Conservation (phyloP, 1,140 invertebrate species). For the Euwallacea fornicatus region DNA sequence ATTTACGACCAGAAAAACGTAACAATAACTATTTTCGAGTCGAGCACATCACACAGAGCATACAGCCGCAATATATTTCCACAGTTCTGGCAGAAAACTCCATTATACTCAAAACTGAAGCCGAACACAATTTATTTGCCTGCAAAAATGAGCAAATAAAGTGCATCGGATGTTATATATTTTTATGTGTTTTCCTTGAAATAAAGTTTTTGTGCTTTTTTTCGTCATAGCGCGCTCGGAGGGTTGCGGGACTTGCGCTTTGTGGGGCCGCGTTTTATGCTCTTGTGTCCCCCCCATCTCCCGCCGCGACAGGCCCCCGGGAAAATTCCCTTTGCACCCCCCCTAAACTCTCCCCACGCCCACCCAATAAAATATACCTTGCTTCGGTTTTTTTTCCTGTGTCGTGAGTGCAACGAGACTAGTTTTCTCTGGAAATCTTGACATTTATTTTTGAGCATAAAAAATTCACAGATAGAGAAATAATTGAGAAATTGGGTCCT, state of each 20-base stretch:
- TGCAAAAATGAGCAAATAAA: constrained; percentile 51
- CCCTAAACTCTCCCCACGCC: constrained; percentile 6
- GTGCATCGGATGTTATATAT: constrained; percentile 53
- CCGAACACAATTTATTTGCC: constrained; percentile 46
- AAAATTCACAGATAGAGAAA: too few species aligned
- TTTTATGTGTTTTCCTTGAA: constrained; percentile 54
- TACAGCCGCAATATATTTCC: constrained; percentile 40
- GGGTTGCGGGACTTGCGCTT: constrained; percentile 37
- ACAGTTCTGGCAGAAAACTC: constrained; percentile 38
- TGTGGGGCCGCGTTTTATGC: constrained; percentile 42
- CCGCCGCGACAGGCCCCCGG: constrained; percentile 19
- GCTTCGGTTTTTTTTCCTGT: constrained; percentile 23
- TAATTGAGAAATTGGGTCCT: too few species aligned
- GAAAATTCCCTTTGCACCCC: neutral
- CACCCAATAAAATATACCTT: constrained; percentile 38
- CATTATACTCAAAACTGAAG: constrained; percentile 46
- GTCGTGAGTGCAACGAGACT: constrained; percentile 7
- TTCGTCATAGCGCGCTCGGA: constrained; percentile 30
- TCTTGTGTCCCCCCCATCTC: constrained; percentile 23
- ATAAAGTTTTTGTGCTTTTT: constrained; percentile 49
- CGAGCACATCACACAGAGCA: constrained; percentile 34
- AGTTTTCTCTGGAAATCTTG: constrained; percentile 16
- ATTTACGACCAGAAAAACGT: constrained; percentile 39
- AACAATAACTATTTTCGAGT: constrained; percentile 44
- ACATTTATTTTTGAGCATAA: constrained; percentile 5